Percentiles rank a stretch among this genome's conserved stretches.
These are phyloP conservation scores for Latrodectus elegans DNA, from an alignment of 2,888 invertebrate genomes.

Conservation along the genomic window DNA sequence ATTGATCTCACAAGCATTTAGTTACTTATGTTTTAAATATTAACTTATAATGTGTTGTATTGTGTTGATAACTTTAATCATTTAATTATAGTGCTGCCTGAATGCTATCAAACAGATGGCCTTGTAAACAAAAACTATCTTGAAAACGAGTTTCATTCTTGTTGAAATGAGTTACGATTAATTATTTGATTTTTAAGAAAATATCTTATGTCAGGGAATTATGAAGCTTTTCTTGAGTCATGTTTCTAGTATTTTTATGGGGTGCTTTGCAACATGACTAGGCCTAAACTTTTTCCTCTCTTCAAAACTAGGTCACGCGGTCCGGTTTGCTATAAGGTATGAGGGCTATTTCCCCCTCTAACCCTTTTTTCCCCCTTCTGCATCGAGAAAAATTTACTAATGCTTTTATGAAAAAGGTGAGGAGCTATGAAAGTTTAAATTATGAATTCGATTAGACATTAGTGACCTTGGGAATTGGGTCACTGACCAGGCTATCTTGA, in stretches of 20 bases:
- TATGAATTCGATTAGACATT: slow-evolving; percentile 15
- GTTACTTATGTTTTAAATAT: background rate
- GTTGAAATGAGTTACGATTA: too few species aligned
- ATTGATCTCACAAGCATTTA: slow-evolving; percentile 31
- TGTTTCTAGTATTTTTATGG: background rate
- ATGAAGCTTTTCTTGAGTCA: too few species aligned
- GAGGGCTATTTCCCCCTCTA: background rate
- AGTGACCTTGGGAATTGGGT: slow-evolving; percentile 67
- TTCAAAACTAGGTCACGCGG: slow-evolving; percentile 59
- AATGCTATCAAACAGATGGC: slow-evolving; percentile 30
- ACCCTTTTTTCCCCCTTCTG: slow-evolving; percentile 51
- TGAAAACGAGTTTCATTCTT: background rate
- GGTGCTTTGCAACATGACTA: slow-evolving; percentile 27
- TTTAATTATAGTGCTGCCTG: background rate
- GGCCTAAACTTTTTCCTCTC: slow-evolving; percentile 47
- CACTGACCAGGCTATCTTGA: slow-evolving; percentile 58
- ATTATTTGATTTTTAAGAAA: too few species aligned
- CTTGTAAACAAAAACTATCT: slow-evolving; percentile 26
- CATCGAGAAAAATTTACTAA: background rate
- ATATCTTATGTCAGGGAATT: too few species aligned
- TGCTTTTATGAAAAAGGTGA: background rate
- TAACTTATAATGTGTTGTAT: background rate
- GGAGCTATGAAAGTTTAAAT: background rate
- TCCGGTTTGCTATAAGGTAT: slow-evolving; percentile 46
- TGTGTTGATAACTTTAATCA: background rate